Evolutionary conservation across 2,113 vertebrate species (phyloP).

Genomic region (Trichomycterus rosablanca): DNA sequence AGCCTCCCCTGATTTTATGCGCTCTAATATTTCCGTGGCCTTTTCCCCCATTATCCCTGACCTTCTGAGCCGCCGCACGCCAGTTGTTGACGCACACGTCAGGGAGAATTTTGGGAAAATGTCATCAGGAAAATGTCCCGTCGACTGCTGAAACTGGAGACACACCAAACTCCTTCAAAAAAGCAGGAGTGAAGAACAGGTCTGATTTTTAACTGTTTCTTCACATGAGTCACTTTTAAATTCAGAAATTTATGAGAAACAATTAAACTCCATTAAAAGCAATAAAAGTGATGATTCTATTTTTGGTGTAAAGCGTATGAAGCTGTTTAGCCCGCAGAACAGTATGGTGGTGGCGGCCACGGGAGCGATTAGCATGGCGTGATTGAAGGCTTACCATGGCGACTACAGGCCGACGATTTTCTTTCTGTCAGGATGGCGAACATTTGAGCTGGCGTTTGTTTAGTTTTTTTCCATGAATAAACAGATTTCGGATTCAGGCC

Average conservation of each 20-base stretch:
- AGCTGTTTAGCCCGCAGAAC: too few species aligned
- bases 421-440: conserved; percentile 49
- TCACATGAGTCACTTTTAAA: too few species aligned
- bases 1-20: conserved; percentile 39
- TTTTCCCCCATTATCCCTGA: conserved; percentile 50
- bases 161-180: conserved; percentile 18
- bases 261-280: too few species aligned
- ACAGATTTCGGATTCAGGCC: conserved; percentile 22
- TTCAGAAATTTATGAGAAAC: too few species aligned
- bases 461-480: conserved; percentile 60
- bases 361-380: conserved; percentile 29
- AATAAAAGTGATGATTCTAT: too few species aligned
- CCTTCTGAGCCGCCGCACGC: conserved; percentile 38
- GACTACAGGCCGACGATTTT: conserved; percentile 51
- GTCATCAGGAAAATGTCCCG: conserved; percentile 49
- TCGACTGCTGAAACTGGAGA: conserved; percentile 41
- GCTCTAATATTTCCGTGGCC: conserved; percentile 48
- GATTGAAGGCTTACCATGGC: conserved; percentile 58
- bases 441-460: conserved; percentile 57
- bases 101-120: conserved; percentile 48
- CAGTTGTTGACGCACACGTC: conserved; percentile 47
- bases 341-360: too few species aligned
- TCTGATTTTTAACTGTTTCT: too few species aligned
- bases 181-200: background rate
- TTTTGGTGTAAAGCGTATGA: too few species aligned